These are phyloP conservation scores for Chelmon rostratus DNA, from an alignment of 2,797 vertebrate genomes.

Conservation along the genomic window DNA sequence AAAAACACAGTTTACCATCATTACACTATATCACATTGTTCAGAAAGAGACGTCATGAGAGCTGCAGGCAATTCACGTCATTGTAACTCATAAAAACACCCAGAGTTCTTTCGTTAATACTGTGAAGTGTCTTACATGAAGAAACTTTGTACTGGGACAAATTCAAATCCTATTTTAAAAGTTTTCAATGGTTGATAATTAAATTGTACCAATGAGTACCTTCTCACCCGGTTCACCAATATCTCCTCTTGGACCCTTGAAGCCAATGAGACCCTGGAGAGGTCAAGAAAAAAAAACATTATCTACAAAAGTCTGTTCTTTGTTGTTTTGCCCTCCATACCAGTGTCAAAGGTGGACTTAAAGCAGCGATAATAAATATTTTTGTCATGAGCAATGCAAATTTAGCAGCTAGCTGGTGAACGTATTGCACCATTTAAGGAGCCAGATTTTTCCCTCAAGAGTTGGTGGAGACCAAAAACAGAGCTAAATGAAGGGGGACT, in stretches of 20 bases:
- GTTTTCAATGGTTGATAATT: background rate
- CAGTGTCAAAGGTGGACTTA: background rate
- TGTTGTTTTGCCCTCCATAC: background rate
- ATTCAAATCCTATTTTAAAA: background rate
- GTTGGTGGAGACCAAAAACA: background rate
- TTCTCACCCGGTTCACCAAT: conserved; percentile 88
- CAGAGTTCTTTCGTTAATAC: background rate
- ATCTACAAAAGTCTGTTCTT: background rate
- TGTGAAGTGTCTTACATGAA: background rate
- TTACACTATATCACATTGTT: background rate
- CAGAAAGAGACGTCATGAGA: background rate
- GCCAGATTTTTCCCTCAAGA: background rate
- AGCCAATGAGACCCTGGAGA: conserved; percentile 87
- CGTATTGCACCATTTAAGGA: background rate
- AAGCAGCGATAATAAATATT: background rate
- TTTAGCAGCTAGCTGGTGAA: background rate
- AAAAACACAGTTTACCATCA: conserved; percentile 2
- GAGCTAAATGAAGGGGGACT: background rate
- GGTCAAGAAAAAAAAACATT: background rate
- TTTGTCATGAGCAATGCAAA: background rate
- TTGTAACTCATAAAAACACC: background rate
- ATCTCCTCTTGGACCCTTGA: conserved; percentile 83
- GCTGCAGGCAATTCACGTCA: background rate
- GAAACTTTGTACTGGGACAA: background rate
- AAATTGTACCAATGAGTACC: conserved; percentile 76